Conservation (phyloP, 2,113 vertebrate species). For the Pseudorhombus dupliciocellatus region DNA sequence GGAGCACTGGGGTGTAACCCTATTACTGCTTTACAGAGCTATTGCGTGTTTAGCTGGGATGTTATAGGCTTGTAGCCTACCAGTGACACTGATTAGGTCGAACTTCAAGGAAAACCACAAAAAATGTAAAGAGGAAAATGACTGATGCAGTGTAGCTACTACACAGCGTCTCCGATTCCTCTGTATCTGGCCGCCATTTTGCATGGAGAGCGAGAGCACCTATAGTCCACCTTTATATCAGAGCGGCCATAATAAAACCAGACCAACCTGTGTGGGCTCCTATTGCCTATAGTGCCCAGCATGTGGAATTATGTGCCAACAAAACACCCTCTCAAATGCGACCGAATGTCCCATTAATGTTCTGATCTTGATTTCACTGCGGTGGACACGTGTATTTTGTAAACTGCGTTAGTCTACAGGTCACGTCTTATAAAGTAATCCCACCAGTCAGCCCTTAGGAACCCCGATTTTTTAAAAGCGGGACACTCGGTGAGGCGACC, state of each 20-base stretch:
- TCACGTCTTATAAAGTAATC: conserved; percentile 58
- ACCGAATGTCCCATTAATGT: conserved; percentile 52
- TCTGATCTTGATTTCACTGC: conserved; percentile 45
- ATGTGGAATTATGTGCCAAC: conserved; percentile 49
- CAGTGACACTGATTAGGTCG: conserved; percentile 64
- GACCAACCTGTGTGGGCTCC: conserved; percentile 47
- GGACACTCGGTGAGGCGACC: conserved; percentile 17
- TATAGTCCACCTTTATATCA: conserved; percentile 28
- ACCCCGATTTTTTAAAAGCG: conserved; percentile 18
- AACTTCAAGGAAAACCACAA: conserved; percentile 44
- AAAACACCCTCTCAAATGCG: conserved; percentile 55
- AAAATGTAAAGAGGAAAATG: neutral
- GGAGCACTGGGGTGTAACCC: conserved; percentile 70
- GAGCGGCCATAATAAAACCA: conserved; percentile 28
- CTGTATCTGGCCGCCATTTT: conserved; percentile 41
- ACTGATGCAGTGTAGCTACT: neutral
- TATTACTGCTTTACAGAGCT: conserved; percentile 73
- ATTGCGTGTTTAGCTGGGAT: conserved; percentile 57
- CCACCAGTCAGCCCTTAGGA: conserved; percentile 28
- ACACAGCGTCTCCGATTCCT: neutral
- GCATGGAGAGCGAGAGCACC: neutral
- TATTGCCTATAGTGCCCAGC: conserved; percentile 49
- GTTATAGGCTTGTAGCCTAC: conserved; percentile 67
- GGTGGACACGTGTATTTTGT: conserved; percentile 26
- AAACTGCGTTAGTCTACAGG: conserved; percentile 38